Conservation (phyloP, 2,113 vertebrate species). For the Boulengeromyrus knoepffleri region DNA sequence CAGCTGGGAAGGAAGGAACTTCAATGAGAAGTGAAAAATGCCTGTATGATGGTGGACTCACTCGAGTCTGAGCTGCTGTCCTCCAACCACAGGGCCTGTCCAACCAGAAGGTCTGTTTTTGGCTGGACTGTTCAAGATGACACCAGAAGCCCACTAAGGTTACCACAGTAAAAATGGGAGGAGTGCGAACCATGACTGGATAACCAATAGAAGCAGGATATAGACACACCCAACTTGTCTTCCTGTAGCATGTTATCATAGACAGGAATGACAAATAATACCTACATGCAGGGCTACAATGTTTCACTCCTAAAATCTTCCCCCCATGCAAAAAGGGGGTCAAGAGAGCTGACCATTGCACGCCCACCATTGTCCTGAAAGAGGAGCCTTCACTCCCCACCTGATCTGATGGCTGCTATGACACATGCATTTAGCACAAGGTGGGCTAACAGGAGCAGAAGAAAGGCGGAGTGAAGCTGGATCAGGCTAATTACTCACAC, state of each 20-base stretch:
- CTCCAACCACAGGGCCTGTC: background rate
- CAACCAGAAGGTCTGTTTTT: background rate
- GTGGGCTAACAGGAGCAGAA: background rate
- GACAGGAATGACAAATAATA: background rate
- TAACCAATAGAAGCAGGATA: background rate
- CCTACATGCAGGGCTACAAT: background rate
- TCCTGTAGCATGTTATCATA: background rate
- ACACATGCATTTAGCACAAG: background rate
- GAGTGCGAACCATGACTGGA: background rate
- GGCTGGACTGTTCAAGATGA: background rate
- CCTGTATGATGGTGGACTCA: background rate
- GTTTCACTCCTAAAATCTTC: background rate
- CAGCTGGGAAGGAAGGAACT: background rate
- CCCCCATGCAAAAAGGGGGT: background rate
- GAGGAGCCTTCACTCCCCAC: background rate
- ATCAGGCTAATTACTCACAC: background rate
- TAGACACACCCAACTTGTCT: background rate
- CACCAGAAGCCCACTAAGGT: background rate
- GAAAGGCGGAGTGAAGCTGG: background rate
- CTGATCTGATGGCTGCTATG: background rate
- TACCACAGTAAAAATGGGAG: background rate
- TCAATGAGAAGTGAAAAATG: background rate
- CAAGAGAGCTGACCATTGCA: background rate
- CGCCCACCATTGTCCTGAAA: background rate
- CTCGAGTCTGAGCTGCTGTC: background rate